phyloP scores from a whole-genome alignment of 2,113 vertebrate genomes.

The Oxygymnocypris stewartii region DNA sequence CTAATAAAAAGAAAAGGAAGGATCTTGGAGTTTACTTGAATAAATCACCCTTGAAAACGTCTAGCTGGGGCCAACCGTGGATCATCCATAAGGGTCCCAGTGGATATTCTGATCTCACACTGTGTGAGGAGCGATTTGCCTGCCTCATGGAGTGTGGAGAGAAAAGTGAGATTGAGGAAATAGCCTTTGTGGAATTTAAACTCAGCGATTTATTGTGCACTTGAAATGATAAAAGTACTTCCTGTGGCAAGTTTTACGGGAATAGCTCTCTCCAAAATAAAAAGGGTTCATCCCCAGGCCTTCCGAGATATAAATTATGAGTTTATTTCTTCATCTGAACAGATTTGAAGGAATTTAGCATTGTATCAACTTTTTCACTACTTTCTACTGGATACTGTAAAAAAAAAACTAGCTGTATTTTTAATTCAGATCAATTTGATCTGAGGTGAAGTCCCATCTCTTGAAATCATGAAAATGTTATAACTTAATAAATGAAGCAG shows the following conservation, averaged over 20 bases:
- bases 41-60: constrained; percentile 70
- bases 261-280: not conserved
- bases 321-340: too few relatives aligned
- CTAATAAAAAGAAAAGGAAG: constrained; percentile 66
- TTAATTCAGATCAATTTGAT: not conserved
- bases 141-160: constrained; percentile 88
- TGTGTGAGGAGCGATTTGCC: constrained; percentile 78
- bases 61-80: constrained; percentile 77
- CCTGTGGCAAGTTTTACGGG: not conserved
- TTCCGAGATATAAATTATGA: too few relatives aligned
- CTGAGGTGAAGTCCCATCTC: not conserved
- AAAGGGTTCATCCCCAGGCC: too few relatives aligned
- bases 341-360: too few relatives aligned
- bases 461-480: not conserved
- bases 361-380: not conserved
- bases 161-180: constrained; percentile 73
- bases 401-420: not conserved
- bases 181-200: constrained; percentile 72
- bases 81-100: constrained; percentile 81
- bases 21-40: constrained; percentile 88
- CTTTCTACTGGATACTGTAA: not conserved
- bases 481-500: not conserved
- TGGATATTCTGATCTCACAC: constrained; percentile 88
- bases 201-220: constrained; percentile 70
- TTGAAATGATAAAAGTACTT: constrained; percentile 56